Conservation (phyloP, 1,140 invertebrate genomes). For the Asobara japonica region DNA sequence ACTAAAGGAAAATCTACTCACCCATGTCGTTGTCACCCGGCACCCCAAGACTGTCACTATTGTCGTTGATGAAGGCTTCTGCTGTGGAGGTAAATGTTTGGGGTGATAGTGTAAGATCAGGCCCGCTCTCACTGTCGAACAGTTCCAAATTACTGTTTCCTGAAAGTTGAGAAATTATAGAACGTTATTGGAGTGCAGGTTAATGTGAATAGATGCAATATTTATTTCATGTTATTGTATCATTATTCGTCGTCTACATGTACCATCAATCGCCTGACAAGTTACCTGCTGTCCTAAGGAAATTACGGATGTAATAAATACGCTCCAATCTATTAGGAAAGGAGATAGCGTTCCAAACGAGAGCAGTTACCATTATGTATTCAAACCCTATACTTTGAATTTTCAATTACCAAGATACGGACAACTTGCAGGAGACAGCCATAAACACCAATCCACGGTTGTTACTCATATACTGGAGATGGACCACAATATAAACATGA, state of each 20-base stretch:
- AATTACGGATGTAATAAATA: no score
- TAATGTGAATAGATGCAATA: no score
- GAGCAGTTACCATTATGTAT: not conserved
- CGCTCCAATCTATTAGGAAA: not conserved
- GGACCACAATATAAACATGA: slow-evolving; percentile 9
- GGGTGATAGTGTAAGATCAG: slow-evolving; percentile 76
- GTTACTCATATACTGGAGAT: slow-evolving; percentile 6
- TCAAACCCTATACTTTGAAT: not conserved
- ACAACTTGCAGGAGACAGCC: not conserved
- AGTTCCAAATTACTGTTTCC: slow-evolving; percentile 74
- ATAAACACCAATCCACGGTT: slow-evolving; percentile 15
- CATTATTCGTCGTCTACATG: no score
- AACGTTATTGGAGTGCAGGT: not conserved
- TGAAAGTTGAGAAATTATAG: slow-evolving; percentile 43
- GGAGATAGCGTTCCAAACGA: not conserved
- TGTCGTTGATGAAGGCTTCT: slow-evolving; percentile 77
- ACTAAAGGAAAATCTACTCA: slow-evolving; percentile 48
- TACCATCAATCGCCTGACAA: no score
- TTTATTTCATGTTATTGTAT: no score
- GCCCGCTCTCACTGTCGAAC: slow-evolving; percentile 76
- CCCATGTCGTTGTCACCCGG: slow-evolving; percentile 69
- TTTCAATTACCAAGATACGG: not conserved
- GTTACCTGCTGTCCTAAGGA: no score
- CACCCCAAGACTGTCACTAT: slow-evolving; percentile 74
- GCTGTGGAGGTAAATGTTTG: slow-evolving; percentile 75